Conservation (phyloP, 1,140 invertebrate species). For the Euura saliciscinereae region DNA sequence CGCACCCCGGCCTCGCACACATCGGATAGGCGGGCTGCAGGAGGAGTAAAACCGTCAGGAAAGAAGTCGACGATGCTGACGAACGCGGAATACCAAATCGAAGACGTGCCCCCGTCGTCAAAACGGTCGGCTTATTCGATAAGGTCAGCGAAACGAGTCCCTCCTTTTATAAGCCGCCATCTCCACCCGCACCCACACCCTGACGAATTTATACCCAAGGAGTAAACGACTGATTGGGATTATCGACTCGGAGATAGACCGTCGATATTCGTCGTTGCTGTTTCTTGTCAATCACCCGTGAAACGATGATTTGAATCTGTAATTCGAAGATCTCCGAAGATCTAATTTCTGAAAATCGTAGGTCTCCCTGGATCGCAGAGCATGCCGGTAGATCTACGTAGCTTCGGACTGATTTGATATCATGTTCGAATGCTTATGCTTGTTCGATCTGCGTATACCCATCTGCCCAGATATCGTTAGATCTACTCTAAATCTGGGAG, state of each 20-base stretch:
- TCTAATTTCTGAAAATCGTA: no score
- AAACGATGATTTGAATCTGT: no score
- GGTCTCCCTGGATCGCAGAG: no score
- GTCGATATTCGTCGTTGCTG: background rate
- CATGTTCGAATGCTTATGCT: no score
- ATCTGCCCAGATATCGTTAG: no score
- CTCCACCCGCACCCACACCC: background rate
- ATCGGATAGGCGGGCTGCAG: background rate
- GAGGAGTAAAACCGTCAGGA: background rate
- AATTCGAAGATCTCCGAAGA: no score
- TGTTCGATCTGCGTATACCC: no score
- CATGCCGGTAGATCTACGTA: no score
- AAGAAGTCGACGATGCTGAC: conserved; percentile 19
- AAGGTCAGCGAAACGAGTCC: conserved; percentile 1
- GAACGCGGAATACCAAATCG: conserved; percentile 42
- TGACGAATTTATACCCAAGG: background rate
- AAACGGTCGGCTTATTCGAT: conserved; percentile 11
- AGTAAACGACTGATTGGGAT: background rate
- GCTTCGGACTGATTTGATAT: no score
- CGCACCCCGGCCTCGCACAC: background rate
- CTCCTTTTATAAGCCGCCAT: background rate
- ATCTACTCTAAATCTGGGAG: no score
- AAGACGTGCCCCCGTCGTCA: conserved; percentile 17
- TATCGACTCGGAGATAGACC: background rate
- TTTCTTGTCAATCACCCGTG: no score